These are phyloP conservation scores for Parotia lawesii DNA, from an alignment of 2,113 vertebrate species.

Conservation along the genomic window DNA sequence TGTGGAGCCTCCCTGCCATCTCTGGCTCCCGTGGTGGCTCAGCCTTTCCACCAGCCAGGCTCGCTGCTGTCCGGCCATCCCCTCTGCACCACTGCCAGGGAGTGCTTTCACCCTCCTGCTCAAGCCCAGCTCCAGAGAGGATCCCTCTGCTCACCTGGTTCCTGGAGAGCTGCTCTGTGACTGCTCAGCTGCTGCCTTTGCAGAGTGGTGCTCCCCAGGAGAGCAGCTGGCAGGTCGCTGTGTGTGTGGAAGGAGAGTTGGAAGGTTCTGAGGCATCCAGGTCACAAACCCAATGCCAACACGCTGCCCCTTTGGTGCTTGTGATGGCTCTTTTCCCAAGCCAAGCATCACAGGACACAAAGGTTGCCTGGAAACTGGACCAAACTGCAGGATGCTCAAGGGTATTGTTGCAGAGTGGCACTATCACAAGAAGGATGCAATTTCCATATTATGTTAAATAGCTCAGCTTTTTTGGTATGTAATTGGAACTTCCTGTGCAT, in stretches of 20 bases:
- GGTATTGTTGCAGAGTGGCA: background rate
- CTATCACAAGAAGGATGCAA: background rate
- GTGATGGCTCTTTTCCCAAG: background rate
- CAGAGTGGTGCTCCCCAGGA: background rate
- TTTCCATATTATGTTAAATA: background rate
- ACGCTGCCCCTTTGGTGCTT: background rate
- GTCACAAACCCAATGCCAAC: background rate
- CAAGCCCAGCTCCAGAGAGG: background rate
- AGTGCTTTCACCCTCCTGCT: background rate
- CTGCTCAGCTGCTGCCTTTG: background rate
- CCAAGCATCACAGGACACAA: background rate
- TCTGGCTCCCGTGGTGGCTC: background rate
- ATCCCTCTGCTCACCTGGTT: background rate
- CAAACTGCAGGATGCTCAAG: background rate
- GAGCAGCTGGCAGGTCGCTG: background rate
- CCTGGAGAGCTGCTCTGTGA: background rate
- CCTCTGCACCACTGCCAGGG: accelerated
- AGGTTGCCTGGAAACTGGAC: background rate
- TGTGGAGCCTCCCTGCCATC: background rate
- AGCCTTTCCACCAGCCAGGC: background rate
- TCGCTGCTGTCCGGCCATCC: background rate
- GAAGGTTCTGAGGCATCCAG: background rate
- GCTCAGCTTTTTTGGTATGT: background rate
- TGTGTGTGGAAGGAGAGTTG: accelerated
- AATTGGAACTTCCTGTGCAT: background rate